These are phyloP conservation scores for Ctenochaetus hawaiiensis DNA, from an alignment of 2,797 vertebrate genomes.

Conservation along the genomic window DNA sequence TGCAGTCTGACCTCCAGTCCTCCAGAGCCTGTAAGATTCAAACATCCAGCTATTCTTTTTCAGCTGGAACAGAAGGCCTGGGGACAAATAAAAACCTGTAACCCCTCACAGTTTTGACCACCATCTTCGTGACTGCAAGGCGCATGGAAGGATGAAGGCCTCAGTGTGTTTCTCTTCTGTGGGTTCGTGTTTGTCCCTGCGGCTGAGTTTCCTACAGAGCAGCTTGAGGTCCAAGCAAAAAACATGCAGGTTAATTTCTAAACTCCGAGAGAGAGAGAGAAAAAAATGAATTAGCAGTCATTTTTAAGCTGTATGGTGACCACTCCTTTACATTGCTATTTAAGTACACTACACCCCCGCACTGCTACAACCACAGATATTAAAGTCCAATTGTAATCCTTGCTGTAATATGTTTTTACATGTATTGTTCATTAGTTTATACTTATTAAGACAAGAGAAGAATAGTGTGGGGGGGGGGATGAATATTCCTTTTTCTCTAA, in stretches of 20 bases:
- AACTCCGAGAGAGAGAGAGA: constrained; percentile 7
- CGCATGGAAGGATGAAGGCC: constrained; percentile 43
- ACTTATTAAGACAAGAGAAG: not conserved
- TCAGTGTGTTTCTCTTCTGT: constrained; percentile 21
- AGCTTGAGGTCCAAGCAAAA: constrained; percentile 18
- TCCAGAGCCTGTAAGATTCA: constrained; percentile 20
- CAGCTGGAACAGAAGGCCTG: constrained; percentile 30
- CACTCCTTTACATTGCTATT: not conserved
- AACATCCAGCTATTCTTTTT: constrained; percentile 19
- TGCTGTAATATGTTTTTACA: not conserved
- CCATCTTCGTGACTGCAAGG: constrained; percentile 28
- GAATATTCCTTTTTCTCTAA: not conserved
- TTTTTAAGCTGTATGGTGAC: constrained; percentile 1
- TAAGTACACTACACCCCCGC: not conserved
- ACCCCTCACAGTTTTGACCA: constrained; percentile 45
- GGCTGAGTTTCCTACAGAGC: constrained; percentile 19
- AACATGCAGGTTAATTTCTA: constrained; percentile 39
- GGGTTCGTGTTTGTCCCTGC: constrained; percentile 30
- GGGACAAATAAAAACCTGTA: constrained; percentile 46
- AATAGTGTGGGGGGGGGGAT: not conserved
- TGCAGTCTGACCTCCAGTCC: constrained; percentile 7
- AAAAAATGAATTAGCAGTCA: constrained; percentile 11
- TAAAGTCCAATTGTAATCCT: not conserved
- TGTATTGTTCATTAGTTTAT: not conserved
- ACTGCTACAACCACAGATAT: constrained; percentile 6